A percentile compares a stretch with the other conserved stretches of the same genome.
These are phyloP conservation scores for Schizothorax lantsangensis DNA, from an alignment of 2,797 vertebrate species.

Conservation along the genomic window DNA sequence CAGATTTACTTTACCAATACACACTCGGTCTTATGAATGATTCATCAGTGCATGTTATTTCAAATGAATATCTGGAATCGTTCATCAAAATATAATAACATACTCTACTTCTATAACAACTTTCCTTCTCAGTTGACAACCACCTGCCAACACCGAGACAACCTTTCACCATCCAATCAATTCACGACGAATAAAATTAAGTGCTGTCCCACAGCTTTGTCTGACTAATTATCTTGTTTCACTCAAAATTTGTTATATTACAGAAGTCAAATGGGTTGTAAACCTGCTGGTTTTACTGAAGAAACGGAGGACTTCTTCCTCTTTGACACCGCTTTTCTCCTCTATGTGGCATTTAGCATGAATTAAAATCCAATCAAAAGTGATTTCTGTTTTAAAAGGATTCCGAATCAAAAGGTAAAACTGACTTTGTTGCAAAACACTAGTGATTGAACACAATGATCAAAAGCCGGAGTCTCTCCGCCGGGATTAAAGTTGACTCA, in stretches of 20 bases:
- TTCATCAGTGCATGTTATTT: not conserved
- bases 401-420: conserved; percentile 10
- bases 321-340: conserved; percentile 7
- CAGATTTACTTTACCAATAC: not conserved
- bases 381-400: not conserved
- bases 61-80: not conserved
- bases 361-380: conserved; percentile 28
- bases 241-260: not conserved
- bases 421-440: not conserved
- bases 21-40: not conserved
- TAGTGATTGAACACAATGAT: not conserved
- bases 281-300: not conserved
- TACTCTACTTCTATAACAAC: not conserved
- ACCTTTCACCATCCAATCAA: not conserved
- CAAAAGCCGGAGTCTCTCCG: not conserved
- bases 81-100: conserved; percentile 12
- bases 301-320: conserved; percentile 41
- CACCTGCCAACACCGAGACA: not conserved
- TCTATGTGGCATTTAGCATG: conserved; percentile 44
- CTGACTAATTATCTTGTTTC: not conserved
- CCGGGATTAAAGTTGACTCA: not conserved
- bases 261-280: not conserved
- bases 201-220: not conserved
- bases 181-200: not conserved
- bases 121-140: not conserved